These are phyloP conservation scores for Grapholita molesta DNA, from an alignment of 1,140 invertebrate species.

Conservation along the genomic window DNA sequence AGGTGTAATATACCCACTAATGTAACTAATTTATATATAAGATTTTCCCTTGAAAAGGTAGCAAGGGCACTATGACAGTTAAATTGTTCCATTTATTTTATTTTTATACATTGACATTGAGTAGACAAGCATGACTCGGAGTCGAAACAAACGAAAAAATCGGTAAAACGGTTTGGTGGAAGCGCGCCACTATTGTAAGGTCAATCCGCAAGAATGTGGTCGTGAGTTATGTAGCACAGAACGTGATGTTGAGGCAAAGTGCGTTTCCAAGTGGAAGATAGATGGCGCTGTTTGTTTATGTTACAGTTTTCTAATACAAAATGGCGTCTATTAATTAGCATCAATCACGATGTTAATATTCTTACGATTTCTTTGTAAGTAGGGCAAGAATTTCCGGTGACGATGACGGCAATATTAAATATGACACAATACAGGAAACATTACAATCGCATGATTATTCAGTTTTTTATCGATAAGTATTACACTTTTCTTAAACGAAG, in stretches of 20 bases:
- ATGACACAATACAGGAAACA: background rate
- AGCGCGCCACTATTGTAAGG: background rate
- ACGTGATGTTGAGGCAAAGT: background rate
- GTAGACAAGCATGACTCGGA: background rate
- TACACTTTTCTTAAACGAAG: background rate
- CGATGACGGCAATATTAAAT: background rate
- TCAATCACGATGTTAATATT: background rate
- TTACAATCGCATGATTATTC: background rate
- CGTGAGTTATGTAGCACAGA: slow-evolving; percentile 1
- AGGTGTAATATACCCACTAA: background rate
- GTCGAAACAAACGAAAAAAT: background rate
- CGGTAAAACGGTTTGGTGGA: background rate
- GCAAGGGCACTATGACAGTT: background rate
- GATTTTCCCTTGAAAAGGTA: background rate
- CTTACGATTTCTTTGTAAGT: background rate
- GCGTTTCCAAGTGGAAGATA: background rate
- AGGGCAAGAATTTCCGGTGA: background rate
- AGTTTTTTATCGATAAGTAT: background rate
- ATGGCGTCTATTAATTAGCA: too few species aligned
- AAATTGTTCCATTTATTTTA: background rate
- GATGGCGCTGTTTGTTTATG: background rate
- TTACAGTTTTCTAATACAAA: background rate
- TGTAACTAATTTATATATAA: background rate
- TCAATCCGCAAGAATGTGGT: slow-evolving; percentile 15
- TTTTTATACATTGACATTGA: background rate